Percentiles rank a stretch among this genome's conserved stretches.
Evolutionary conservation across 2,797 vertebrate species (phyloP).

Genomic region (Falco concolor): DNA sequence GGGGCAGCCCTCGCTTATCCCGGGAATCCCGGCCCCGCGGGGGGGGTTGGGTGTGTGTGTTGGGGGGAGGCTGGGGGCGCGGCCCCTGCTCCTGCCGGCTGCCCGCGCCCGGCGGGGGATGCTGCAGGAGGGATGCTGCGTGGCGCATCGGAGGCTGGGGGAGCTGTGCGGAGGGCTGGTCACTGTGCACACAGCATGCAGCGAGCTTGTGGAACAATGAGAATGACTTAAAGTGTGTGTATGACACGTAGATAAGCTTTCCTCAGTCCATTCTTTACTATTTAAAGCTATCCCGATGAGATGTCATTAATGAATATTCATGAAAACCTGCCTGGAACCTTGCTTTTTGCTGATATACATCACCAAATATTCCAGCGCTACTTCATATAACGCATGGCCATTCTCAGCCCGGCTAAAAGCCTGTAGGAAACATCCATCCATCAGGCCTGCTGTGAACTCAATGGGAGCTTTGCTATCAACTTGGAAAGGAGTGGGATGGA

Average conservation of each 20-base stretch:
- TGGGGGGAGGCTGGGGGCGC: too few species aligned
- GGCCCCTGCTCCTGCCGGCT: too few species aligned
- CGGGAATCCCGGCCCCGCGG: neutral
- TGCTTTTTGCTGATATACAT: neutral
- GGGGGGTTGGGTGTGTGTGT: too few species aligned
- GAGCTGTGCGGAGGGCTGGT: accelerated
- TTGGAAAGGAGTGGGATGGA: neutral
- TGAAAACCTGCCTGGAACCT: neutral
- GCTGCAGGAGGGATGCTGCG: neutral
- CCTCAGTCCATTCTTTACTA: accelerated
- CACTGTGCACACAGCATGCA: accelerated
- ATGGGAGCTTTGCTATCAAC: neutral
- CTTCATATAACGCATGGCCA: accelerated
- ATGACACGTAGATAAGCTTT: accelerated
- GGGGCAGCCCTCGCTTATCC: neutral
- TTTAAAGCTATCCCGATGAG: accelerated
- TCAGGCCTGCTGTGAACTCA: neutral
- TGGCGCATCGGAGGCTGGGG: too few species aligned
- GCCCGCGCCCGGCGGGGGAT: neutral
- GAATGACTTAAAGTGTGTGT: accelerated
- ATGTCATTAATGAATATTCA: accelerated
- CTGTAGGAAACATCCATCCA: neutral
- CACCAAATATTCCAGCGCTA: accelerated
- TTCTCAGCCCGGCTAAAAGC: neutral
- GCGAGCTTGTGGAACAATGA: accelerated